Evolutionary conservation across 2,888 invertebrate genomes (phyloP).

Genomic region (Sipha maydis): DNA sequence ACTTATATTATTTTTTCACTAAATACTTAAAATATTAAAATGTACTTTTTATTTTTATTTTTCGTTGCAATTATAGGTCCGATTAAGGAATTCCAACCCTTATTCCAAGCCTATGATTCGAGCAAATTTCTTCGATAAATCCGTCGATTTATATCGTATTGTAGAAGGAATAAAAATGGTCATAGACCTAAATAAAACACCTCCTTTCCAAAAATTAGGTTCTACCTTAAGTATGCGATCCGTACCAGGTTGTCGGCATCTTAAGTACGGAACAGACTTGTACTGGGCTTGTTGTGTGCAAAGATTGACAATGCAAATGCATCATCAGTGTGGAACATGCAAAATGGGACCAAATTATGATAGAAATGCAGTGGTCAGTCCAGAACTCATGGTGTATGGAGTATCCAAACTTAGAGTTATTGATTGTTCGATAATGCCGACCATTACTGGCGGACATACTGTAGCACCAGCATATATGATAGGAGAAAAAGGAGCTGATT

Average conservation of each 20-base stretch:
- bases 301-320: conserved; percentile 77
- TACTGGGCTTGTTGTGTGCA: conserved; percentile 82
- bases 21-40: neutral
- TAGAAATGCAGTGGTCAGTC: conserved; percentile 65
- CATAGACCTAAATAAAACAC: conserved; percentile 71
- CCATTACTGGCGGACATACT: conserved; percentile 71
- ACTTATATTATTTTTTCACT: neutral
- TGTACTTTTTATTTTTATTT: no score
- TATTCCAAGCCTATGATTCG: conserved; percentile 80
- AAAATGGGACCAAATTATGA: conserved; percentile 65
- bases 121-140: conserved; percentile 79
- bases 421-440: conserved; percentile 72
- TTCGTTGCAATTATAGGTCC: conserved; percentile 65
- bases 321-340: conserved; percentile 71
- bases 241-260: conserved; percentile 76
- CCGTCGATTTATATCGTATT: conserved; percentile 77
- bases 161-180: conserved; percentile 73
- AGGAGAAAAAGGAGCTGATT: conserved; percentile 72
- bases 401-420: conserved; percentile 69
- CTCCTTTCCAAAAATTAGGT: conserved; percentile 71
- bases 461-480: conserved; percentile 72
- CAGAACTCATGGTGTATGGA: conserved; percentile 69
- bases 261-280: conserved; percentile 73
- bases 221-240: conserved; percentile 71
- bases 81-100: conserved; percentile 78